Percentiles rank a stretch among this genome's conserved stretches.
These are phyloP conservation scores for Nowickia ferox DNA, from an alignment of 2,888 invertebrate species.

Conservation along the genomic window DNA sequence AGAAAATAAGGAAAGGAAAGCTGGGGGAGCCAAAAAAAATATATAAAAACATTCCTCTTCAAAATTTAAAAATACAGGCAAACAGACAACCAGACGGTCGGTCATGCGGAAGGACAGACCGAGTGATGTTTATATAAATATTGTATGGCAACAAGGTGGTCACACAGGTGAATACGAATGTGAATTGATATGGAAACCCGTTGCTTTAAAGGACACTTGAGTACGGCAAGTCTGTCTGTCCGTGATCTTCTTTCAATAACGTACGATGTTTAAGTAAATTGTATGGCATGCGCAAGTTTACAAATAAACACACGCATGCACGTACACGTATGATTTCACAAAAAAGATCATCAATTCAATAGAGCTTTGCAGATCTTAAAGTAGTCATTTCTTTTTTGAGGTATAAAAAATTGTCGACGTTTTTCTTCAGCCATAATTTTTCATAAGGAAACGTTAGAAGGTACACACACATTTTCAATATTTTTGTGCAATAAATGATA, in stretches of 20 bases:
- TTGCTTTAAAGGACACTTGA: slow-evolving; percentile 60
- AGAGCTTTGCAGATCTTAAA: slow-evolving; percentile 24
- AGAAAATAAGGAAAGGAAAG: slow-evolving; percentile 20
- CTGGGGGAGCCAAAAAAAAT: slow-evolving; percentile 27
- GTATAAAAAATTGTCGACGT: too few species aligned
- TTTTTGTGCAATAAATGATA: too few species aligned
- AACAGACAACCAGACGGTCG: slow-evolving; percentile 8
- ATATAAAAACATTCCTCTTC: neutral
- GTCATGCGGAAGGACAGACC: slow-evolving; percentile 38
- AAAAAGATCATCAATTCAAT: slow-evolving; percentile 43
- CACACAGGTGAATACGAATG: slow-evolving; percentile 66
- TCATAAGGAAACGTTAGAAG: too few species aligned
- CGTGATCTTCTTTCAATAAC: slow-evolving; percentile 4
- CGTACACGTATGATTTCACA: neutral
- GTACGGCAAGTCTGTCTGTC: neutral
- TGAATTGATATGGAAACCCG: slow-evolving; percentile 68
- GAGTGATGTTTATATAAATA: slow-evolving; percentile 47
- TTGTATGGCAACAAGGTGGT: slow-evolving; percentile 64
- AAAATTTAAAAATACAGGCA: neutral
- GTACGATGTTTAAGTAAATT: slow-evolving; percentile 58
- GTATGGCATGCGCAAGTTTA: slow-evolving; percentile 61
- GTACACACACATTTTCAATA: too few species aligned
- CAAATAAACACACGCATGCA: slow-evolving; percentile 54
- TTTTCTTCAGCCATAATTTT: too few species aligned
- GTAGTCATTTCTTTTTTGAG: neutral